Evolutionary conservation across 2,888 invertebrate species (phyloP).

Genomic region (Metopia argyrocephala): DNA sequence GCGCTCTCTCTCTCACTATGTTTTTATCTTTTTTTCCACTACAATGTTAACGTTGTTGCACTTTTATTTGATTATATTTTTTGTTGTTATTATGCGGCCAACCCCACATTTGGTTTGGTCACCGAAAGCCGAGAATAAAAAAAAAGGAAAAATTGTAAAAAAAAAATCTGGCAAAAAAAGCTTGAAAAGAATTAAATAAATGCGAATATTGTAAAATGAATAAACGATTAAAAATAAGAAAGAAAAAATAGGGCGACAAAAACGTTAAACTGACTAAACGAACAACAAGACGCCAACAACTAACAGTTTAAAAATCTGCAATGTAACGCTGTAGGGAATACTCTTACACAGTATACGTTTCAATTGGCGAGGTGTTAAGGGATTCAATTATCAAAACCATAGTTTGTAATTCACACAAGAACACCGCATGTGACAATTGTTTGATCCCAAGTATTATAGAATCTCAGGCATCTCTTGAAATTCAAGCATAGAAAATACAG

Average conservation of each 20-base stretch:
- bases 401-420: background rate
- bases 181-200: background rate
- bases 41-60: constrained; percentile 21
- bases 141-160: background rate
- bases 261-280: background rate
- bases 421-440: background rate
- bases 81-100: constrained; percentile 51
- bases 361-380: background rate
- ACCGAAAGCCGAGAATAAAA: background rate
- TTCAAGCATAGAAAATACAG: background rate
- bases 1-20: background rate
- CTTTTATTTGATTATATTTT: constrained; percentile 6
- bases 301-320: background rate
- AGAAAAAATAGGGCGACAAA: too few relatives aligned
- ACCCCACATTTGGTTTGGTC: constrained; percentile 44
- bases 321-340: background rate
- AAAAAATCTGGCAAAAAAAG: background rate
- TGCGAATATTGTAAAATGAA: background rate
- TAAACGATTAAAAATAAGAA: background rate
- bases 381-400: constrained; percentile 5
- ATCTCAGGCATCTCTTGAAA: background rate
- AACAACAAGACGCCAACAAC: background rate
- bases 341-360: background rate
- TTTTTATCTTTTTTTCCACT: constrained; percentile 29
- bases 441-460: background rate